phyloP scores from a whole-genome alignment of 2,113 vertebrate genomes.

The Zosterops borbonicus region DNA sequence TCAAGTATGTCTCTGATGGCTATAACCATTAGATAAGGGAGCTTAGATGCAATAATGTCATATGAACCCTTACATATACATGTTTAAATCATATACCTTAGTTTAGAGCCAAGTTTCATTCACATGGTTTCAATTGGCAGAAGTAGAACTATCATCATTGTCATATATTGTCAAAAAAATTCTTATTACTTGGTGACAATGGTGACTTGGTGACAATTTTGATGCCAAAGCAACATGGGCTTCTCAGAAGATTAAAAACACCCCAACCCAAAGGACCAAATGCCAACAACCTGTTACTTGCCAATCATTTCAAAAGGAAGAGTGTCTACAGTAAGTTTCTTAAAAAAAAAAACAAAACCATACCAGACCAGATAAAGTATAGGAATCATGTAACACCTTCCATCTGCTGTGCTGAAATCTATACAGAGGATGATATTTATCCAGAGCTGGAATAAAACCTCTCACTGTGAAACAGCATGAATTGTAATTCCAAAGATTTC shows the following conservation, averaged over 20 bases:
- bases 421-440: neutral
- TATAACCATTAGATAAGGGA: neutral
- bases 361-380: neutral
- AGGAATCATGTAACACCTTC: neutral
- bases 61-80: neutral
- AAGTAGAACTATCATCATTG: neutral
- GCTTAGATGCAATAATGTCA: neutral
- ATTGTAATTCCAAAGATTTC: neutral
- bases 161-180: neutral
- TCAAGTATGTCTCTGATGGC: neutral
- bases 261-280: accelerated
- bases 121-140: neutral
- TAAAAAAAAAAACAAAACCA: neutral
- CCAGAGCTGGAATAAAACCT: neutral
- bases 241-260: neutral
- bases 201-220: neutral
- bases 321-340: neutral
- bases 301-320: neutral
- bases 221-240: accelerated
- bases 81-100: neutral
- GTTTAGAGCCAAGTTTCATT: neutral
- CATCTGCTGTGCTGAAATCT: neutral
- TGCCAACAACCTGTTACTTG: neutral
- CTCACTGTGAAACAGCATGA: neutral
- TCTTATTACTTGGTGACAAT: neutral